phyloP scores from a whole-genome alignment of 2,113 vertebrate genomes.

The Lagenorhynchus albirostris region DNA sequence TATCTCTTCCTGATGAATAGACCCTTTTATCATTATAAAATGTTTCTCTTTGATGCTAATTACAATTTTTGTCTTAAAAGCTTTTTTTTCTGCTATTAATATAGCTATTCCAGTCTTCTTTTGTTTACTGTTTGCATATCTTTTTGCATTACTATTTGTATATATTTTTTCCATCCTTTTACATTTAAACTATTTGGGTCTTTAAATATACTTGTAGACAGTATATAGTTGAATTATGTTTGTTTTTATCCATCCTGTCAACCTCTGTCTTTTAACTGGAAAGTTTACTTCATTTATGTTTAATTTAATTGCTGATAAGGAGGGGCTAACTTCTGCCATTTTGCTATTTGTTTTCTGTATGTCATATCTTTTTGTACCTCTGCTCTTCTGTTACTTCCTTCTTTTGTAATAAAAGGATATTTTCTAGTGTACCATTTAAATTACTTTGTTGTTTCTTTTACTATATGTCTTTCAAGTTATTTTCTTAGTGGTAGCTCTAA shows the following conservation, averaged over 20 bases:
- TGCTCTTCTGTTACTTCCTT: background rate
- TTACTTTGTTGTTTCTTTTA: background rate
- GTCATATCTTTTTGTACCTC: background rate
- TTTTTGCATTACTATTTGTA: background rate
- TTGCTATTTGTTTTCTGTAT: background rate
- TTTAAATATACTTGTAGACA: background rate
- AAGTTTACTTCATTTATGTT: background rate
- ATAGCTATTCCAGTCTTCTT: background rate
- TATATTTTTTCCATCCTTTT: background rate
- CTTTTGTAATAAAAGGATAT: background rate
- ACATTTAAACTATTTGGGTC: background rate
- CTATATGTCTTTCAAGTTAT: background rate
- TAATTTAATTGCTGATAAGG: conserved; percentile 1
- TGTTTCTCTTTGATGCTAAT: background rate
- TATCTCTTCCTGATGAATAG: background rate
- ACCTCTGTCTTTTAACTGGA: background rate
- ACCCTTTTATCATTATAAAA: background rate
- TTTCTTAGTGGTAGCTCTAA: background rate
- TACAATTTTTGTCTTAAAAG: background rate
- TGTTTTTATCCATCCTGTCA: background rate
- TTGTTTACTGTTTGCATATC: background rate
- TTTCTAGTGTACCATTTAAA: background rate
- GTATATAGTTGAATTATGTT: background rate
- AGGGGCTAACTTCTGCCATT: background rate
- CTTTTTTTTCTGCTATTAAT: background rate